Base-by-base conservation (phyloP, 2,888 invertebrate species). In the Iselma pallidipennis region DNA sequence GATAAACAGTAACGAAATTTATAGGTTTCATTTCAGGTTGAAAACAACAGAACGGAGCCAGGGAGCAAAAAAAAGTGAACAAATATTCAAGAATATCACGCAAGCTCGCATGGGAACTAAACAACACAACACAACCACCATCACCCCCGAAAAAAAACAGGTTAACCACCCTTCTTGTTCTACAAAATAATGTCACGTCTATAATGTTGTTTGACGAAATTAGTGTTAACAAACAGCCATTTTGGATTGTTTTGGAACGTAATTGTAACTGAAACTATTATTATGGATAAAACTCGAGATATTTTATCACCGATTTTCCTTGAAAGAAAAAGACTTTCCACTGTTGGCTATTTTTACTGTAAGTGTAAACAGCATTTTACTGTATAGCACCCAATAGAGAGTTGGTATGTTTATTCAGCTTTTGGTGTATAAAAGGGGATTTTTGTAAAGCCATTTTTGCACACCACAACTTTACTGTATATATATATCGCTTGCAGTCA, bases 361-460 rank as follows among this genome's bases (percentile, higher is more conserved):
- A 28, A 37, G 3, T 55, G 55, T 55, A 60, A 61, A 57, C 57
- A 53, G 57, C 48, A 57, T 61, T 61, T 61, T 33, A 54, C 57
- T 48, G n/a, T 45, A 57, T 57, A 57, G 61, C 61, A 57, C 57
- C 61, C 61, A 60, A 63, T 60, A 63, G 57, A 63, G 57, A 63
- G 54, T 54, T 60, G 49, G 53, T 54, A 54, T 63, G 63, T 63
- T 63, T 63, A 59, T 63, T 63, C 63, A 60, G 60, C 63, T 56
- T 63, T 63, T 60, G 60, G 54, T 49, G 56, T 26, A 26, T 63
- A 63, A 63, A 63, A 60, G 60, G 59, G 63, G 63, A 63, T 63
- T 63, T 60, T 63, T 57, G 49, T 60, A 63, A 59, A 63, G 60
- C 63, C 63, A 57, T 63, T 63, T 60, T 56, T 49, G 53, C 57